Evolutionary conservation across 2,888 invertebrate species (phyloP).

Genomic region (Petrolisthes manimaculis): DNA sequence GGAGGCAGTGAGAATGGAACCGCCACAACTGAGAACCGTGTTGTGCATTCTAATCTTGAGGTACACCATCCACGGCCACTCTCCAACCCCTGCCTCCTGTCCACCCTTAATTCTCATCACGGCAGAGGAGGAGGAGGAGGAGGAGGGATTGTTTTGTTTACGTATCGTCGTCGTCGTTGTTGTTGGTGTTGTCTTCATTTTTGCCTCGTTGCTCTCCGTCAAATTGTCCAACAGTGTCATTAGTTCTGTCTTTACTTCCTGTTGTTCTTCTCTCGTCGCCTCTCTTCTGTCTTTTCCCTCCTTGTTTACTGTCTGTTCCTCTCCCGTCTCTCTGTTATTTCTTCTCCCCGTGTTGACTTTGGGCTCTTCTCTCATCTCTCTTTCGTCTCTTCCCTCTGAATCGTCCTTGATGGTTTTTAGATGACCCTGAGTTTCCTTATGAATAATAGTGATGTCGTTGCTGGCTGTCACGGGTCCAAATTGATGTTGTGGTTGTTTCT

Average conservation of each 20-base stretch:
- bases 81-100: background rate
- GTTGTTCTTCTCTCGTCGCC: background rate
- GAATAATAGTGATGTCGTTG: too few species aligned
- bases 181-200: background rate
- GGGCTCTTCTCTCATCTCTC: background rate
- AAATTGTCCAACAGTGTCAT: background rate
- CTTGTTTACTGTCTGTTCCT: background rate
- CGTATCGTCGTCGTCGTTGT: background rate
- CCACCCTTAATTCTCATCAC: background rate
- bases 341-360: background rate
- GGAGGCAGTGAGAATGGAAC: slow-evolving; percentile 78
- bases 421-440: too few species aligned
- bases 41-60: slow-evolving; percentile 82
- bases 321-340: background rate
- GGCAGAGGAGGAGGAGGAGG: too few species aligned
- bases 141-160: background rate
- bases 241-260: background rate
- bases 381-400: background rate
- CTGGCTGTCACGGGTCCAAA: too few species aligned
- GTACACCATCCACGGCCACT: slow-evolving; percentile 73
- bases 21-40: slow-evolving; percentile 86
- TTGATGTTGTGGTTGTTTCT: background rate
- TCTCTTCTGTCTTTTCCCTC: background rate
- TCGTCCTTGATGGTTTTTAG: too few species aligned
- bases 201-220: background rate